Evolutionary conservation across 2,888 invertebrate species (phyloP).

Genomic region (Protophormia terraenovae): DNA sequence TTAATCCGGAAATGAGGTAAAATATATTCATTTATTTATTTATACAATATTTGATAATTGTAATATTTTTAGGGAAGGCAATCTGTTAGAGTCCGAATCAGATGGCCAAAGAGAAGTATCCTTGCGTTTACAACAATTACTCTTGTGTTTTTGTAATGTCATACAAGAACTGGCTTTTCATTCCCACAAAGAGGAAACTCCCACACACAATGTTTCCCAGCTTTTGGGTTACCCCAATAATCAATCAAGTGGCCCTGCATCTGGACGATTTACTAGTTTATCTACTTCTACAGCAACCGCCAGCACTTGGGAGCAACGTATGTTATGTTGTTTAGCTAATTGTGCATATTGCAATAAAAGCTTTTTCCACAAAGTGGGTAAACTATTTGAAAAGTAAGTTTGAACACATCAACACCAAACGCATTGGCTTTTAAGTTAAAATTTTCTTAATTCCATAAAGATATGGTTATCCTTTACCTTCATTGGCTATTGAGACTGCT

Average conservation of each 20-base stretch:
- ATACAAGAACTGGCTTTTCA: conserved; percentile 88
- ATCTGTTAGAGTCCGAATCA: conserved; percentile 81
- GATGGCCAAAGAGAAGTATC: conserved; percentile 81
- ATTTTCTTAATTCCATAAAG: conserved; percentile 73
- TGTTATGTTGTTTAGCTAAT: conserved; percentile 93
- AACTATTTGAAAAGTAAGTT: conserved; percentile 83
- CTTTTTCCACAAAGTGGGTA: conserved; percentile 88
- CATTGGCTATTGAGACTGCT: conserved; percentile 86
- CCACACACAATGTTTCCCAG: conserved; percentile 84
- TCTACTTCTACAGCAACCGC: conserved; percentile 69
- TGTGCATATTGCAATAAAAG: conserved; percentile 91
- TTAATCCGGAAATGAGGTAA: conserved; percentile 87
- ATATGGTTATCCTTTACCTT: conserved; percentile 89
- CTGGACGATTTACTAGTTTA: conserved; percentile 72
- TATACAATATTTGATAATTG: conserved; percentile 49
- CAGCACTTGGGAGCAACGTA: conserved; percentile 88
- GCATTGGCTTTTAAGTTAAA: neutral
- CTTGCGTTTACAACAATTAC: conserved; percentile 83
- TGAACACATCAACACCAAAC: neutral
- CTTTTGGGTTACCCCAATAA: conserved; percentile 84
- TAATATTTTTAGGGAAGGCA: conserved; percentile 81
- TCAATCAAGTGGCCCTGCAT: conserved; percentile 74
- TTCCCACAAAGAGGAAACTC: conserved; percentile 84
- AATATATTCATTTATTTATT: no score
- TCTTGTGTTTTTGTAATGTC: conserved; percentile 85